Evolutionary conservation across 2,797 vertebrate genomes (phyloP).

Genomic region (Oceanodroma leucorhoa): DNA sequence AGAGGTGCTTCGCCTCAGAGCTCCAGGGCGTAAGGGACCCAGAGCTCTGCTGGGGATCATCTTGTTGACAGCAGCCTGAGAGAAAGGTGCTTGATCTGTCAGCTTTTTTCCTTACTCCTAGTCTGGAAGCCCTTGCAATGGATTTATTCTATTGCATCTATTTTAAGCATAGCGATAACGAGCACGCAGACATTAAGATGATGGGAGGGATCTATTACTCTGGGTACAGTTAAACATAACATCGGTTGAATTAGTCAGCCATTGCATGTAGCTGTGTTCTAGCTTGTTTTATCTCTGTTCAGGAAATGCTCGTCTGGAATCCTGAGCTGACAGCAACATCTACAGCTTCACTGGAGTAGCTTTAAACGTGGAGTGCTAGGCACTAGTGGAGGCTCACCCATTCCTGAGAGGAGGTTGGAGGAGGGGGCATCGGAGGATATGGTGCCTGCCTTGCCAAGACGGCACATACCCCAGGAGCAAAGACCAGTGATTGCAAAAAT

Average conservation of each 20-base stretch:
- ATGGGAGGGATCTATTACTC: slow-evolving; percentile 34
- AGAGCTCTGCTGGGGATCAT: slow-evolving; percentile 25
- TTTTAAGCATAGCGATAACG: slow-evolving; percentile 25
- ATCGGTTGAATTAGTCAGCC: slow-evolving; percentile 49
- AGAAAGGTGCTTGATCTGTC: slow-evolving; percentile 31
- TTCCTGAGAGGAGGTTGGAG: slow-evolving; percentile 68
- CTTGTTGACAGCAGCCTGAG: slow-evolving; percentile 1
- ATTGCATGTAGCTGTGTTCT: slow-evolving; percentile 24
- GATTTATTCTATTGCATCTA: slow-evolving; percentile 37
- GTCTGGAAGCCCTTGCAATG: slow-evolving; percentile 56
- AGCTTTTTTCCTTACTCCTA: slow-evolving; percentile 16
- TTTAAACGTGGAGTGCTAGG: slow-evolving; percentile 73
- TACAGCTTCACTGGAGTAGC: slow-evolving; percentile 65
- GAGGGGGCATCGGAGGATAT: slow-evolving; percentile 55
- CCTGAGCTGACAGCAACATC: slow-evolving; percentile 66
- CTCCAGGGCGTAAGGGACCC: slow-evolving; percentile 35
- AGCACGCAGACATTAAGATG: slow-evolving; percentile 13
- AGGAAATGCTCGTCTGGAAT: slow-evolving; percentile 59
- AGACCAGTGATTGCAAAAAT: background rate
- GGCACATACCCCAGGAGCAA: slow-evolving; percentile 31
- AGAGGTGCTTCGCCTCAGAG: slow-evolving; percentile 64
- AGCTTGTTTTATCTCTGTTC: slow-evolving; percentile 43
- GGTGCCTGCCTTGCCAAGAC: background rate
- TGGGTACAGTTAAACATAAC: slow-evolving; percentile 18
- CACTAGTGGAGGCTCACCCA: slow-evolving; percentile 72